Base-by-base conservation (phyloP, 2,888 invertebrate species). In the Formica aserva region DNA sequence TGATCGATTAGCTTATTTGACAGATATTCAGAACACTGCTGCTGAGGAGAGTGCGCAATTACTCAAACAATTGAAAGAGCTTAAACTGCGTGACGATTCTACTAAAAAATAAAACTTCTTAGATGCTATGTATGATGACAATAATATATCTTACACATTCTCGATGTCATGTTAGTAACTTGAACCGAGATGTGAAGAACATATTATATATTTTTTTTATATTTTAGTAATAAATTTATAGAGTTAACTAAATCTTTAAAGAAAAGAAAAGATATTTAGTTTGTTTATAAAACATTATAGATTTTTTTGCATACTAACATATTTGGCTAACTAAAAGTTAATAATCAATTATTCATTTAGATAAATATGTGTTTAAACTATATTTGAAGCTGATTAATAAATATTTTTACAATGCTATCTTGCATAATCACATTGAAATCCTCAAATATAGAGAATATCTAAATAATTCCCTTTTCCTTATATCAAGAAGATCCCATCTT, bases 41-140 rank as follows among this genome's bases (percentile, higher is more conserved):
- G 78, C 57, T 1, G 13, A 57, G 18, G 72, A 78, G n/a, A 71
- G 57, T 11, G 72, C 72, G 8, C 72, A 3, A 29, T 6, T 78
- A 60, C 11, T 35, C 2, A 3, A 60, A 35, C 72, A 78, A 60
- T 15, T 78, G 13, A 45, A 32, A 3, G 26, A 78, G 0, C 26
- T 78, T 4, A 60, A 72, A 60, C 8, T 60, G 38, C n/a, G 8
- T 13, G 22, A 45, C 8, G 41, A 69, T 11, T 11, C 29, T 15
- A 4, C 8, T 13, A 67, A 26, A 26, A 67, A 76, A 13, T 76
- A 76, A 76, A 76, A 67, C 52, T 45, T 65, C 26, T 65, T 3
- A 3, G 5, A 52, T 8, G 1, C 9, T 2, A 62, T 9, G 29
- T 6, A 26, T 8, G 5, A 22, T 29, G 18, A 48, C 1, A 48